phyloP scores from a whole-genome alignment of 2,888 invertebrate species.

The Globia sparganii region DNA sequence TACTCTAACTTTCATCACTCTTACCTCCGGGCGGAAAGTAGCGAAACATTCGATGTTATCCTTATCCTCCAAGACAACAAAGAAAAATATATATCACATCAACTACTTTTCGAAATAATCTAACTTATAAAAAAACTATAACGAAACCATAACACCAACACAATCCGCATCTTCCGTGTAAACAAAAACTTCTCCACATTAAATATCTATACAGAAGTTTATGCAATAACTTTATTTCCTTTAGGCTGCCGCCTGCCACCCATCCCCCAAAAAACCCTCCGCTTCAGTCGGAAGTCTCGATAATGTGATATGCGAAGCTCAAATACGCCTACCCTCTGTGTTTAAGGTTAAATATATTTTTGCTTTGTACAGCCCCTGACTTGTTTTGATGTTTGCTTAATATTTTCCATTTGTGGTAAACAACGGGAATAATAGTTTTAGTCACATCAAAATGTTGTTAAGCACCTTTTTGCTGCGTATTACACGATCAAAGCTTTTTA shows the following conservation, averaged over 20 bases:
- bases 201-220: constrained; percentile 63
- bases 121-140: constrained; percentile 55
- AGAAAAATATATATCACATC: constrained; percentile 50
- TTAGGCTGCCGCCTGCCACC: constrained; percentile 54
- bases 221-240: constrained; percentile 64
- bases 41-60: constrained; percentile 25
- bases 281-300: constrained; percentile 67
- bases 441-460: constrained; percentile 24
- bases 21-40: constrained; percentile 18
- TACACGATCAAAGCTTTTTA: constrained; percentile 23
- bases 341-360: constrained; percentile 65
- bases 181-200: constrained; percentile 67
- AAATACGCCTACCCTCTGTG: constrained; percentile 60
- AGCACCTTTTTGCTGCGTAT: constrained; percentile 6
- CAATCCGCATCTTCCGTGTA: constrained; percentile 55
- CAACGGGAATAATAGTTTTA: constrained; percentile 40
- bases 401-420: constrained; percentile 51
- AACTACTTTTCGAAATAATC: constrained; percentile 43
- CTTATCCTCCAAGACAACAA: constrained; percentile 24
- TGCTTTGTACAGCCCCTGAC: constrained; percentile 48
- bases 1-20: constrained; percentile 1
- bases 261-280: constrained; percentile 59
- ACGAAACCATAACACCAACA: constrained; percentile 50
- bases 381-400: constrained; percentile 63
- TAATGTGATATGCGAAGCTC: constrained; percentile 75